Base-by-base conservation (phyloP, 2,888 invertebrate genomes). In the Achlya flavicornis region DNA sequence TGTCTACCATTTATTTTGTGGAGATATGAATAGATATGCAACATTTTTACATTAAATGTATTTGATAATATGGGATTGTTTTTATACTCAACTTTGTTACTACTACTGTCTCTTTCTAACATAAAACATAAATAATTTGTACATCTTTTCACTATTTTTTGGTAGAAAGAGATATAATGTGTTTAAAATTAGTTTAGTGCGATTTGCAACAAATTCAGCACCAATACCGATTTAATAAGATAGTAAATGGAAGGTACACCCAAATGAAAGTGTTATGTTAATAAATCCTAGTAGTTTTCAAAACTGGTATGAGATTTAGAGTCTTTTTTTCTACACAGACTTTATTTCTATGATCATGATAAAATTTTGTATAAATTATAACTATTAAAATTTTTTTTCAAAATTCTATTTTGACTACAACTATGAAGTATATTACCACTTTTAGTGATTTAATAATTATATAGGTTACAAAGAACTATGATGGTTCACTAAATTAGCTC, bases 391-490 rank as follows among this genome's bases (percentile, higher is more conserved):
- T n/a, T 7, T 10, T 7, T 53, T 19, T 53, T 53, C 16, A 7
- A 48, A 48, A 48, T 48, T 48, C 48, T 48, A 48, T 48, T 16
- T 19, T 19, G 5, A 19, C 53, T 53, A 53, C 53, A 53, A 53
- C 16, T 53, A 53, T 19, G 16, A 19, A 53, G 16, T 53, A 19
- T 19, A 53, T 53, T 6, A n/a, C n/a, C 53, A 53, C 19, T 53
- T 53, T 53, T 53, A 53, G 53, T 19, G 53, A 53, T 53, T 48
- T 43, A n/a, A n/a, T n/a, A 53, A 19, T 53, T 53, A 19, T 10
- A 19, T 19, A 53, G 53, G 19, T n/a, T 53, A 10, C 19, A 53
- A 53, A 19, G 16, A 16, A 19, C 16, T 19, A 53, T 16, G 19
- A 53, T 53, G 16, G 6, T 53, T 53, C 14, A 48, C 10, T 53